These are phyloP conservation scores for Pelmatolapia mariae DNA, from an alignment of 2,113 vertebrate species.

Conservation along the genomic window DNA sequence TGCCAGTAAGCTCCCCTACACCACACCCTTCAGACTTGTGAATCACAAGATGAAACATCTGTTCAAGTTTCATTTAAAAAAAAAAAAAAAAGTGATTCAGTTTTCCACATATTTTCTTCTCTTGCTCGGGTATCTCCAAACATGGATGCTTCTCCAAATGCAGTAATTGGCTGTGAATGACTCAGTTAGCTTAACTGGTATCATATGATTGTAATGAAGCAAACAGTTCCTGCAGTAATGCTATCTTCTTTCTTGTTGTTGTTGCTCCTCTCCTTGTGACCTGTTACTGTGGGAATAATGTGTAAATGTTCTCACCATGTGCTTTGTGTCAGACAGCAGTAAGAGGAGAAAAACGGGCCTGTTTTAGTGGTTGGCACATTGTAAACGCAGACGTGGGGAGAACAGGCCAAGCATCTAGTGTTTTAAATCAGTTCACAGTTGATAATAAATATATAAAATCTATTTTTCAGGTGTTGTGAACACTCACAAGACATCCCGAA, in stretches of 20 bases:
- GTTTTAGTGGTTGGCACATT: neutral
- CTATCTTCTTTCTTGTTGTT: neutral
- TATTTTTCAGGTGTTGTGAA: neutral
- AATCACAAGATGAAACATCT: neutral
- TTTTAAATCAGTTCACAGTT: neutral
- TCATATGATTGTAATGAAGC: constrained; percentile 53
- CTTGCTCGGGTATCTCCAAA: neutral
- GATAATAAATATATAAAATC: too few relatives aligned
- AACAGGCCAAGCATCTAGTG: neutral
- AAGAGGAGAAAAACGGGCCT: neutral
- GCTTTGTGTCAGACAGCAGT: neutral
- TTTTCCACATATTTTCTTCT: neutral
- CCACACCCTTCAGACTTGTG: neutral
- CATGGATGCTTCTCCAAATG: constrained; percentile 45
- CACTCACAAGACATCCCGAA: neutral
- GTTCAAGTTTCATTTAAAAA: neutral
- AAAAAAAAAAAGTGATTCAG: neutral
- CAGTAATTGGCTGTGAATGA: constrained; percentile 46
- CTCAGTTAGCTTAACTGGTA: constrained; percentile 43
- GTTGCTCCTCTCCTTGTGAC: neutral
- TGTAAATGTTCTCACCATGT: neutral
- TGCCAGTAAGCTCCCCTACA: constrained; percentile 83
- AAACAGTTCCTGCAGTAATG: neutral
- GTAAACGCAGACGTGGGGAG: neutral
- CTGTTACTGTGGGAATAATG: neutral